These are phyloP conservation scores for Pollenia griseotomentosa DNA, from an alignment of 2,888 invertebrate genomes.

Conservation along the genomic window DNA sequence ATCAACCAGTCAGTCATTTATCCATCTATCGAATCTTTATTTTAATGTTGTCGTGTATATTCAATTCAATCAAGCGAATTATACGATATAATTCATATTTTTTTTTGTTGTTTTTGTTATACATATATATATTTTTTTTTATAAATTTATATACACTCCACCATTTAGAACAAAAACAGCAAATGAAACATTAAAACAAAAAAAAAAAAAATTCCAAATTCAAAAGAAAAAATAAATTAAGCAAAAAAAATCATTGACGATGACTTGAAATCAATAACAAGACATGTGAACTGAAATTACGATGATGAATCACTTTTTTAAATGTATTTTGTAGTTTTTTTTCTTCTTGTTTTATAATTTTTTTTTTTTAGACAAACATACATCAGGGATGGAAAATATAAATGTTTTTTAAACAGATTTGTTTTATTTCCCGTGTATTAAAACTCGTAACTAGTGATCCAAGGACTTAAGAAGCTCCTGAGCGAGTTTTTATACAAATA, in stretches of 20 bases:
- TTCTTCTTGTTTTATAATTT: conserved; percentile 1
- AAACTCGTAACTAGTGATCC: too few species aligned
- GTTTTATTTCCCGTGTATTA: neutral
- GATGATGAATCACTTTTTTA: conserved; percentile 73
- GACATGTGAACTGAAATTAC: conserved; percentile 71
- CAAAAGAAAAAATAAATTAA: conserved; percentile 22
- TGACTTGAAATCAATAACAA: conserved; percentile 72
- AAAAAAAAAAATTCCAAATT: conserved; percentile 10
- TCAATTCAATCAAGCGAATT: conserved; percentile 65
- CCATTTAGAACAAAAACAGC: conserved; percentile 22
- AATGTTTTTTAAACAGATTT: neutral
- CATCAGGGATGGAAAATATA: too few species aligned
- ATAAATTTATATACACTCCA: neutral
- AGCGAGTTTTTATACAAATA: too few species aligned
- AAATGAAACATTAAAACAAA: neutral
- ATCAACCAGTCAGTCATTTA: conserved; percentile 25
- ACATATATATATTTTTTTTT: neutral
- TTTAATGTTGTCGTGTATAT: conserved; percentile 57
- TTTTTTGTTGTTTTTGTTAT: conserved; percentile 20
- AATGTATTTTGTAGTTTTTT: conserved; percentile 46
- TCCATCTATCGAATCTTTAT: conserved; percentile 60
- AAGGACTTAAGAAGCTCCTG: too few species aligned
- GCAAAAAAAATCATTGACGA: conserved; percentile 58
- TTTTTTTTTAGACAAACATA: conserved; percentile 1
- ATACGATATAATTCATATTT: conserved; percentile 55